Percentiles rank a stretch among this genome's conserved stretches.
Evolutionary conservation across 2,888 invertebrate genomes (phyloP).

Genomic region (Coenonympha arcania): DNA sequence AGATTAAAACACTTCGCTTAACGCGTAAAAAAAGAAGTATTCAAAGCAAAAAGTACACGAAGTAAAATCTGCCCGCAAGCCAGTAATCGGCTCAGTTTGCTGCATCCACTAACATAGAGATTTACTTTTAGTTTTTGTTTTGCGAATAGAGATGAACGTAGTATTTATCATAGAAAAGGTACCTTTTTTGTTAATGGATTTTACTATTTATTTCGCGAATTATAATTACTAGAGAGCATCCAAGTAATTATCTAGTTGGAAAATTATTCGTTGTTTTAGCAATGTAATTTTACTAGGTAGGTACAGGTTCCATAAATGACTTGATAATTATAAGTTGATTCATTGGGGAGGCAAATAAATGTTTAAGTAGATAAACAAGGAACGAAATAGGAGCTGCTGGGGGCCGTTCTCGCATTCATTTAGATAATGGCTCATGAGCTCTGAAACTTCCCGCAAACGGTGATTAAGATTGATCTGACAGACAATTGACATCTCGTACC

Average conservation of each 20-base stretch:
- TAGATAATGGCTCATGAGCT: conserved; percentile 52
- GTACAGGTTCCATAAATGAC: background rate
- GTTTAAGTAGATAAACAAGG: conserved; percentile 10
- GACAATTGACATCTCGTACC: conserved; percentile 37
- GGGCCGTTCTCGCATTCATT: conserved; percentile 44
- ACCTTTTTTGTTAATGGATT: no score
- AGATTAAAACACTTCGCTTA: background rate
- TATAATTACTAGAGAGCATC: no score
- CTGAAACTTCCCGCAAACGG: conserved; percentile 41
- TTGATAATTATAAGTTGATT: conserved; percentile 7
- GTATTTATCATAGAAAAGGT: no score
- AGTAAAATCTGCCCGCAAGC: conserved; percentile 4
- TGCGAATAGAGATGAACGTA: background rate
- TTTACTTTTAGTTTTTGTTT: background rate
- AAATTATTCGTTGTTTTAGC: no score
- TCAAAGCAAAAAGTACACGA: background rate
- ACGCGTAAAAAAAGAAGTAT: background rate
- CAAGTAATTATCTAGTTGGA: no score
- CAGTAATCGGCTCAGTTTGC: conserved; percentile 4
- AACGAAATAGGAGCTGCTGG: conserved; percentile 14
- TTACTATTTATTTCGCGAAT: no score
- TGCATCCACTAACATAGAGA: background rate
- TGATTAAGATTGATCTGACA: conserved; percentile 57
- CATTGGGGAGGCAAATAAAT: conserved; percentile 5
- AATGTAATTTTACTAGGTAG: no score